Conservation (phyloP, 1,140 invertebrate species). For the Thalassaphorura encarpata region DNA sequence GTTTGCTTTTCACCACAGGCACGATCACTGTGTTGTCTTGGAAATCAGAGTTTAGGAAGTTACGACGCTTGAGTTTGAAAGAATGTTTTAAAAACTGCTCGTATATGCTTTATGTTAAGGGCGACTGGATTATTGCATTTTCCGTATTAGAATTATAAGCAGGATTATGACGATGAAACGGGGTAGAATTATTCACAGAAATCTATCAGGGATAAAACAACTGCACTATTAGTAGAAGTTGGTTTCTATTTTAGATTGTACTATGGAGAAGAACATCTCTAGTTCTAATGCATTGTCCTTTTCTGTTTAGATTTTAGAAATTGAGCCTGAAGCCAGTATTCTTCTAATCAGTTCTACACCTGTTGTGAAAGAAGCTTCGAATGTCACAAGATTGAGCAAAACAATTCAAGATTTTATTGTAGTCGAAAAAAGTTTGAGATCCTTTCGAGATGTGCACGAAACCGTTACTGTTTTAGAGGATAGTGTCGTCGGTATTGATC, state of each 20-base stretch:
- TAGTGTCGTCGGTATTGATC: slow-evolving; percentile 43
- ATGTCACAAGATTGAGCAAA: slow-evolving; percentile 65
- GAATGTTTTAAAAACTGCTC: too few species aligned
- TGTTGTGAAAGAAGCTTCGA: slow-evolving; percentile 75
- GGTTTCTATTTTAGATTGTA: too few species aligned
- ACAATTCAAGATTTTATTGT: slow-evolving; percentile 76
- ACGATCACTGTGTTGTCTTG: neutral
- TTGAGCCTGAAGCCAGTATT: slow-evolving; percentile 55
- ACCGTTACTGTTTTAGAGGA: slow-evolving; percentile 57
- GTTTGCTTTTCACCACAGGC: neutral
- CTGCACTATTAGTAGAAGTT: too few species aligned
- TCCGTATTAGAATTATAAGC: too few species aligned
- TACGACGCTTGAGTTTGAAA: neutral
- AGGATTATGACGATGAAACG: too few species aligned
- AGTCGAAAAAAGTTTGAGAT: slow-evolving; percentile 54
- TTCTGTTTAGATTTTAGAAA: slow-evolving; percentile 22
- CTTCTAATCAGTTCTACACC: slow-evolving; percentile 71
- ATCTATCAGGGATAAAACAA: too few species aligned
- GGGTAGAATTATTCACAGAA: too few species aligned
- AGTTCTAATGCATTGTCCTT: slow-evolving; percentile 30
- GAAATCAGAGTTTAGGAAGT: neutral
- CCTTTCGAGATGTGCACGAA: slow-evolving; percentile 46
- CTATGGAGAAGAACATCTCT: too few species aligned
- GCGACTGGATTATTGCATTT: too few species aligned
- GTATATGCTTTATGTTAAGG: too few species aligned